Base-by-base conservation (phyloP, 1,140 invertebrate species). In the Heterodera schachtii region DNA sequence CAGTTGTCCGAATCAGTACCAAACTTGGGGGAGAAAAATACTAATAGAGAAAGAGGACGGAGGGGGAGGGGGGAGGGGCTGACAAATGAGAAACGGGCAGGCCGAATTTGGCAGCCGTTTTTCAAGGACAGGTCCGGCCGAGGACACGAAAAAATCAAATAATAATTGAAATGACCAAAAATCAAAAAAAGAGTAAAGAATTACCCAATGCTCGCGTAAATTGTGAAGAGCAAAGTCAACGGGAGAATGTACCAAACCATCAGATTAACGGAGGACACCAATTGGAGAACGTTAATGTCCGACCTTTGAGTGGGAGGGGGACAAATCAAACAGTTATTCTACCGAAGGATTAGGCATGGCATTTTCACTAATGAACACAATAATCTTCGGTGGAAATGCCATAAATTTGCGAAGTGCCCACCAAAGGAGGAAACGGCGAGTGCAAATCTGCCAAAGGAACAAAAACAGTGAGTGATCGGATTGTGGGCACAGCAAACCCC, bases 261-360 rank as follows among this genome's bases (percentile, higher is more conserved):
- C 47, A 88, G 75, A 78, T 88, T 88, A 16, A 88, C 64, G 16
- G 83, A 85, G 9, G 86, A 81, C 21, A 88, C 83, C n/a, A 88
- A 49, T 82, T 87, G 81, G 19, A 87, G 73, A 31, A 87, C 43
- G 75, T 87, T 84, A n/a, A 87, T 76, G 43, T 82, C 84, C 57
- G 57, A 60, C 57, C 57, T 60, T 60, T 60, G 9, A 4, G 57
- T 60, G 57, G 57, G 57, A 3, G 16, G 57, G 57, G 16, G 16
- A 5, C 19, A 11, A 2, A 52, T 52, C 49, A 52, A 52, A 52
- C 11, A 11, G 6, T 52, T 52, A 52, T 52, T 8, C 6, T 52
- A 52, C 11, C 6, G 6, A 52, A 52, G 49, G 49, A 52, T 52
- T 52, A 8, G 49, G 49, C 49, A 52, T 52, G 6, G 6, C 49